Percentiles rank a stretch among this genome's conserved stretches.
Evolutionary conservation across 2,888 invertebrate genomes (phyloP).

Genomic region (Myathropa florea): DNA sequence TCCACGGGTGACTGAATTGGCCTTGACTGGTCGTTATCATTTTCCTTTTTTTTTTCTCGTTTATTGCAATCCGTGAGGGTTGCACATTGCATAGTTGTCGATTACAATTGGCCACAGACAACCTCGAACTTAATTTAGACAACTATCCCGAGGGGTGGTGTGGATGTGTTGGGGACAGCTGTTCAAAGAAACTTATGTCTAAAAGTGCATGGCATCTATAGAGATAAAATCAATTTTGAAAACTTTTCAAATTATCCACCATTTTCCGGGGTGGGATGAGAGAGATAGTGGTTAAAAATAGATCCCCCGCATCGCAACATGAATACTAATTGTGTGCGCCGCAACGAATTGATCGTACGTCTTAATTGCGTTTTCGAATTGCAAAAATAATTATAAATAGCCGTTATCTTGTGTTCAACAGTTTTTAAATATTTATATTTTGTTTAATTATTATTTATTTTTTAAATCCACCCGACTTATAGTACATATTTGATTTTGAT

Average conservation of each 20-base stretch:
- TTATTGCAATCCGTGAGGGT: conserved; percentile 52
- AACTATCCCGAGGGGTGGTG: not conserved
- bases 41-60: conserved; percentile 41
- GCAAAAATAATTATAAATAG: not conserved
- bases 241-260: not conserved
- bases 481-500: too few relatives aligned
- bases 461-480: too few relatives aligned
- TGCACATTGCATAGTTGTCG: conserved; percentile 19
- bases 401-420: not conserved
- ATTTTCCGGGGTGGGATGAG: not conserved
- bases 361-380: not conserved
- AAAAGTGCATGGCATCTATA: not conserved
- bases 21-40: conserved; percentile 74
- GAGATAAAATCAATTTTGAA: not conserved
- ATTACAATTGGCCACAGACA: conserved; percentile 37
- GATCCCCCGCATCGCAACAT: not conserved
- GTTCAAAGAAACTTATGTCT: not conserved
- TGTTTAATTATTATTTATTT: not conserved
- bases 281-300: not conserved
- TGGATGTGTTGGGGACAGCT: not conserved
- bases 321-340: not conserved
- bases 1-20: conserved; percentile 69
- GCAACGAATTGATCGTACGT: not conserved
- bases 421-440: not conserved
- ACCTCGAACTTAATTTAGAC: conserved; percentile 40